Evolutionary conservation across 2,888 invertebrate genomes (phyloP), one percentile per base, ranked within the genome.

Genomic region (Heliconius ismenius): DNA sequence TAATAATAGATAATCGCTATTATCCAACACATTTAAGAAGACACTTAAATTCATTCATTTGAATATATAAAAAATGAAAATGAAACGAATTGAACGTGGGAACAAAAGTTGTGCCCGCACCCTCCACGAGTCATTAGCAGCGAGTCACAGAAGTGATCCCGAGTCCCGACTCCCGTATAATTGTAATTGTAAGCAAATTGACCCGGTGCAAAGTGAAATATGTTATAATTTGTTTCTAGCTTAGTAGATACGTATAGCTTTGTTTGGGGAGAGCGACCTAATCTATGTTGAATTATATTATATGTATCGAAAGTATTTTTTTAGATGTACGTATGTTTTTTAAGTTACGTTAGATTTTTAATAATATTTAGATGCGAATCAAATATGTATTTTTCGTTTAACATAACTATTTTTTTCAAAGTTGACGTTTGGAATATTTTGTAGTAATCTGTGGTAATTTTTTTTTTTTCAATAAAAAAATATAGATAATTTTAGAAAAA

Each of bases 101-200:
- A 92, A 90, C 78, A 78, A 80, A 84, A 84, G 81, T 81, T 81
- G 83, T 80, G 83, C 82, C 83, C 78, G 70, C 81, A 78, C 82
- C 83, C 83, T 83, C 80, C 83, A 83, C 83, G 81, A 83, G 83
- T 83, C 84, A 84, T 85, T 85, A 84, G 84, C 83, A 81, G 84
- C 84, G 81, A 80, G 81, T 84, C 83, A 83, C 84, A 79, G 76
- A 79, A 83, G 81, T 80, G 80, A 81, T 80, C 79, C 81, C 77
- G 79, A 78, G 78, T 81, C 65, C 81, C 81, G 43, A 49, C 43
- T 49, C 82, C 82, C 81, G 78, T 83, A 85, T 85, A 84, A 86
- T 87, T 88, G 87, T 89, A 86, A 89, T 90, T 88, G 87, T 85
- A 86, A 86, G 86, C 87, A 86, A 87, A 84, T 86, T 80, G 78